Percentiles rank a stretch among this genome's conserved stretches.
Conservation (phyloP, 2,797 vertebrate genomes). For the Odontamblyopus rebecca region DNA sequence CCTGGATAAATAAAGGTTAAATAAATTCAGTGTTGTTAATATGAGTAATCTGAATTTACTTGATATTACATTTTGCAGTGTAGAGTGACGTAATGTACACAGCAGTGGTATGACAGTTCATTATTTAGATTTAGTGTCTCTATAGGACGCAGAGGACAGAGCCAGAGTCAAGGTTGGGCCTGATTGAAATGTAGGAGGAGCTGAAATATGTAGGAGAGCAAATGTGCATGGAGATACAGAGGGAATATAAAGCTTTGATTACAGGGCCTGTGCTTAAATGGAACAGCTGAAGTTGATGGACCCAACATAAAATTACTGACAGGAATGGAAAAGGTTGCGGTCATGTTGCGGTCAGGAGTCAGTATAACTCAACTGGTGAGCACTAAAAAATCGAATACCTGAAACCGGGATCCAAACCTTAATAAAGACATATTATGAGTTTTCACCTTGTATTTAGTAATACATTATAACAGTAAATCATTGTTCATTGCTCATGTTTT, state of each 20-base stretch:
- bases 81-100: constrained; percentile 10
- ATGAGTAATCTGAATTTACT: too few species aligned
- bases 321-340: background rate
- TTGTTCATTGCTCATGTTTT: too few species aligned
- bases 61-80: too few species aligned
- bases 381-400: too few species aligned
- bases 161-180: constrained; percentile 23
- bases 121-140: constrained; percentile 15
- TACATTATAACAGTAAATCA: too few species aligned
- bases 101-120: constrained; percentile 1
- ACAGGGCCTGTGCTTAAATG: constrained; percentile 2
- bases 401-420: too few species aligned
- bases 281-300: background rate
- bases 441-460: too few species aligned
- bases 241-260: constrained; percentile 11
- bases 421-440: too few species aligned
- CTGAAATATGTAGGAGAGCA: constrained; percentile 27
- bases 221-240: constrained; percentile 1
- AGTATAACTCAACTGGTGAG: too few species aligned
- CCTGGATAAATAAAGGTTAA: too few species aligned
- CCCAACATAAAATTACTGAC: background rate
- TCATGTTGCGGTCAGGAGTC: too few species aligned
- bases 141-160: constrained; percentile 4
- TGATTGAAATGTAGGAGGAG: constrained; percentile 13
- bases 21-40: too few species aligned